Evolutionary conservation across 1,140 invertebrate genomes (phyloP), one percentile per base, ranked within the genome.

Genomic region (Thaumetopoea pityocampa): DNA sequence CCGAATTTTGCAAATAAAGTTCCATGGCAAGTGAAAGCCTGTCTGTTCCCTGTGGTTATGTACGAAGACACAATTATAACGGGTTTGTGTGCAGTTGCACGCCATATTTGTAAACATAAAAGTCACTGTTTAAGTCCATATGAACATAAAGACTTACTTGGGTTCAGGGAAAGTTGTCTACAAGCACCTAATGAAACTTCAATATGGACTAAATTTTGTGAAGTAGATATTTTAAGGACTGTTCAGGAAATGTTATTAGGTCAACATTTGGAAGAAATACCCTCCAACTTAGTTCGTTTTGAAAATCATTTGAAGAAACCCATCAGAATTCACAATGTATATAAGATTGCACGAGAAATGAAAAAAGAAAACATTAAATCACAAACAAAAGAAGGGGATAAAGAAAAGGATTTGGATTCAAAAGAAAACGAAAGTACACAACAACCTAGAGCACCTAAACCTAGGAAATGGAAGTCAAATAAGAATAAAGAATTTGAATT

Each of bases 191-290:
- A 93, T 7, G 94, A 97, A 86, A 88, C 90, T 1, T 97, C 95
- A 4, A 86, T 93, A 14, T 98, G 95, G 95, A 97, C 96, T 0
- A 93, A 92, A 60, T 96, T 96, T 68, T 97, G 96, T 87, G 96
- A 98, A 87, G 87, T 96, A 9, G 93, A 96, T 68, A 81, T 95
- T 7, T 85, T 91, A 17, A 68, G 78, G 10, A 88, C 88, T 5
- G 66, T 92, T 0, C 87, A 87, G 48, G 45, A 70, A 15, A 20
- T 73, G 27, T 7, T 79, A 3, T 48, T 14, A 4, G 8, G 11
- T 27, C 30, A 53, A 15, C 7, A 48, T 18, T 15, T 71, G 18
- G 33, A 56, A 9, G 50, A 62, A 46, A 18, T 81, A 17, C 73
- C 80, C 2, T 41, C 48, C 17, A 88, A 90, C 51, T 63, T 96